Percentiles rank a stretch among this genome's conserved stretches.
These are phyloP conservation scores for Ceuthmochares aereus DNA, from an alignment of 2,113 vertebrate genomes.

Conservation along the genomic window DNA sequence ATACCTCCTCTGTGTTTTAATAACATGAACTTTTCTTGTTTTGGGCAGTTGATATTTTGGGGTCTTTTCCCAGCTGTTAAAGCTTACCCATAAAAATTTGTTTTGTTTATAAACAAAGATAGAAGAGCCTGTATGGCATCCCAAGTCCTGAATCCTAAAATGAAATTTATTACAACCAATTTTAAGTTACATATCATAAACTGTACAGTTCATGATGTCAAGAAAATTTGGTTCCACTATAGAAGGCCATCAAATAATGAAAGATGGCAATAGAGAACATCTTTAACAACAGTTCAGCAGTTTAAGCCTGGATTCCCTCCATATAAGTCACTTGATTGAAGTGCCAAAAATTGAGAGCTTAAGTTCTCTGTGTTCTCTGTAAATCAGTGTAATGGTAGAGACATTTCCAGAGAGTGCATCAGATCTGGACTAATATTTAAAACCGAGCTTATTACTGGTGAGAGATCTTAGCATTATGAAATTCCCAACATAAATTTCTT, in stretches of 20 bases:
- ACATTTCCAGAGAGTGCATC: not conserved
- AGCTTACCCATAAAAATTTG: not conserved
- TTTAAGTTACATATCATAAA: not conserved
- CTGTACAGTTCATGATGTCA: not conserved
- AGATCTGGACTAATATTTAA: not conserved
- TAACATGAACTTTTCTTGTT: not conserved
- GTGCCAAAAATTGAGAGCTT: not conserved
- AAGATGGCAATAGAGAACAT: not conserved
- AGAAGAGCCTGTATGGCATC: not conserved
- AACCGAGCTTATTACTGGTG: not conserved
- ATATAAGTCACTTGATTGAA: not conserved
- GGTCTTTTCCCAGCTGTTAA: not conserved
- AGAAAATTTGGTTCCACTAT: not conserved
- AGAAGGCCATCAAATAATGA: not conserved
- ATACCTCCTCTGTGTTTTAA: not conserved
- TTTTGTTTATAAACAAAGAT: not conserved
- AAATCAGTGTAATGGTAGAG: not conserved
- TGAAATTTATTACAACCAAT: not conserved
- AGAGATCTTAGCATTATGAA: not conserved
- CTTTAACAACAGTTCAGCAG: not conserved
- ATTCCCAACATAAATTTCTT: not conserved
- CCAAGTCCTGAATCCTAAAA: not conserved
- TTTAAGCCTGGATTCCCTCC: not conserved
- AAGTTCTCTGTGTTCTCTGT: not conserved
- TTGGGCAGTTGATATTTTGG: rapidly evolving